A percentile compares a stretch with the other conserved stretches of the same genome.
These are phyloP conservation scores for Apteryx owenii DNA, from an alignment of 2,113 vertebrate species.

Conservation along the genomic window DNA sequence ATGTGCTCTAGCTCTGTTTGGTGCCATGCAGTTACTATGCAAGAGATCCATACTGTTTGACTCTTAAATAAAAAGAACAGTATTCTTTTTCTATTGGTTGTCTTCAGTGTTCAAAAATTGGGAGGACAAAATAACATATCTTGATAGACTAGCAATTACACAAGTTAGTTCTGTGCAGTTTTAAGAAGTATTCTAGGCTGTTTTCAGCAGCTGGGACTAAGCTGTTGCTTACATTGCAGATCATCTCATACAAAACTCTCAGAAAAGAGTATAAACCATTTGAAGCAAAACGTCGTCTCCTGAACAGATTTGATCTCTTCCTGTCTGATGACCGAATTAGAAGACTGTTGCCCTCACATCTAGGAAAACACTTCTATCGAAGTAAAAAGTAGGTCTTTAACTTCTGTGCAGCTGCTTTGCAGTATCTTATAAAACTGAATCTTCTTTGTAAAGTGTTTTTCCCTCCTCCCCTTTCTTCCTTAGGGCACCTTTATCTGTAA, in stretches of 20 bases:
- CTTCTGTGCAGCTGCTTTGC: not conserved
- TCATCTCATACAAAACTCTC: slow-evolving; percentile 85
- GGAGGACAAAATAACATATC: not conserved
- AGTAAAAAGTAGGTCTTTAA: slow-evolving; percentile 82
- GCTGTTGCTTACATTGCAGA: slow-evolving; percentile 62
- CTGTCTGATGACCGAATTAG: slow-evolving; percentile 86
- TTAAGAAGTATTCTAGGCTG: not conserved
- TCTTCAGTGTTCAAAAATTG: not conserved
- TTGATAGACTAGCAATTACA: accelerated
- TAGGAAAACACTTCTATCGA: slow-evolving; percentile 89
- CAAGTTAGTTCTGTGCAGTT: not conserved
- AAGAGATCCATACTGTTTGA: not conserved
- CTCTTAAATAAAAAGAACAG: not conserved
- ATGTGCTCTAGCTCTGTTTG: not conserved
- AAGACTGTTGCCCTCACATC: slow-evolving; percentile 84
- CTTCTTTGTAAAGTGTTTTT: not conserved
- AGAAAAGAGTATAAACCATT: slow-evolving; percentile 88
- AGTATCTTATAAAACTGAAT: not conserved
- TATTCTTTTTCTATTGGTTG: not conserved
- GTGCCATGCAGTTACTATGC: not conserved
- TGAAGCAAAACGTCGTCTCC: slow-evolving; percentile 87
- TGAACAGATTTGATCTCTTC: slow-evolving; percentile 86
- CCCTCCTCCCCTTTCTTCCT: not conserved
- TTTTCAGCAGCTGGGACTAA: not conserved
- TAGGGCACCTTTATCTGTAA: slow-evolving; percentile 84